A percentile compares a stretch with the other conserved stretches of the same genome.
These are phyloP conservation scores for Rhinella marina DNA, from an alignment of 2,797 vertebrate species.

Conservation along the genomic window DNA sequence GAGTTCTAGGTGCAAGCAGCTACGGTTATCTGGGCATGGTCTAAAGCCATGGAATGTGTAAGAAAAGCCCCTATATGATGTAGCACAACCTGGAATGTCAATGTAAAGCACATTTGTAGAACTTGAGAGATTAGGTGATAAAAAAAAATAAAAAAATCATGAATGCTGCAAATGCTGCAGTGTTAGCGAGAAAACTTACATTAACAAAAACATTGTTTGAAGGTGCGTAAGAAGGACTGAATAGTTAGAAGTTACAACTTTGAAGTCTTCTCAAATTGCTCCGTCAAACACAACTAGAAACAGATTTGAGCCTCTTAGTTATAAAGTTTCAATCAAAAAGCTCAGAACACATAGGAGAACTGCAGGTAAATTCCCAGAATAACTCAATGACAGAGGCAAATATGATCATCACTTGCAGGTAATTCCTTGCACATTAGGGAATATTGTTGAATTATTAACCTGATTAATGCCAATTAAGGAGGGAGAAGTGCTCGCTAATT, in stretches of 20 bases:
- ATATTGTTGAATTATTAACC: conserved; percentile 52
- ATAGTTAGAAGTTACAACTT: background rate
- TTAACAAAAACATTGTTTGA: conserved; percentile 23
- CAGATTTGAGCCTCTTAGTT: conserved; percentile 19
- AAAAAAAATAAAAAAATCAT: background rate
- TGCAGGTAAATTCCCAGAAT: conserved; percentile 50
- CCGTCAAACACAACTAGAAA: background rate
- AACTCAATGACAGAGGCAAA: conserved; percentile 56
- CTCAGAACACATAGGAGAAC: conserved; percentile 4
- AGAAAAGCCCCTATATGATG: background rate
- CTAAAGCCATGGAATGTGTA: background rate
- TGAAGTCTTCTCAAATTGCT: conserved; percentile 40
- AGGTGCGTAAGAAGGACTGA: background rate
- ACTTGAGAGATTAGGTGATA: background rate
- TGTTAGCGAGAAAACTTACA: background rate
- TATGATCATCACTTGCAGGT: conserved; percentile 55
- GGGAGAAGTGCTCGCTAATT: conserved; percentile 49
- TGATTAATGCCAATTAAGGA: conserved; percentile 53
- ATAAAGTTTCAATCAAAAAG: conserved; percentile 29
- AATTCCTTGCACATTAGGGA: conserved; percentile 55
- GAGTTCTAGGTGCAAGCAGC: background rate
- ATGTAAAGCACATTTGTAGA: background rate
- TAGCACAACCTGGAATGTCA: background rate
- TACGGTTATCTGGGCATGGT: background rate
- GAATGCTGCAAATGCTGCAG: background rate